These are phyloP conservation scores for Coenonympha arcania DNA, from an alignment of 2,888 invertebrate genomes.

Conservation along the genomic window DNA sequence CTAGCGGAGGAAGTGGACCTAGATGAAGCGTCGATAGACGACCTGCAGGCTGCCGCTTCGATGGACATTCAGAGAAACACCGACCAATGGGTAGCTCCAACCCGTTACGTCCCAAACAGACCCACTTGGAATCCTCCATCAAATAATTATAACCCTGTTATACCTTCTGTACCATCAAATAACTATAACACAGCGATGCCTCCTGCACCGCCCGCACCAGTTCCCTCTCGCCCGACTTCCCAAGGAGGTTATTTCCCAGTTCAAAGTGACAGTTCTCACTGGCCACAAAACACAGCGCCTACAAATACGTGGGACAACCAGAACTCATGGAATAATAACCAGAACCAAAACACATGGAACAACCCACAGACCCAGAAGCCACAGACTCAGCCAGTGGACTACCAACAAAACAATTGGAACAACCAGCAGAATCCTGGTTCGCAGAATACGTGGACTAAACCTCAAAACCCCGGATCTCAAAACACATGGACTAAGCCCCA, in stretches of 20 bases:
- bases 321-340: conserved; percentile 14
- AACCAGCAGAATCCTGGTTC: conserved; percentile 23
- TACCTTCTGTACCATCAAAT: neutral
- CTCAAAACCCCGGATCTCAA: too few species aligned
- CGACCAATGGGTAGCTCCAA: conserved; percentile 34
- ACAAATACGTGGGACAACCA: conserved; percentile 2
- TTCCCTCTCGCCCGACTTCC: conserved; percentile 20
- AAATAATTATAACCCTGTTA: conserved; percentile 1
- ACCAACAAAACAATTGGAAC: conserved; percentile 26
- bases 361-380: conserved; percentile 20
- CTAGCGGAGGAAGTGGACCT: conserved; percentile 43
- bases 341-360: conserved; percentile 18
- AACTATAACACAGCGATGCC: too few species aligned
- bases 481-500: conserved; percentile 25
- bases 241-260: conserved; percentile 33
- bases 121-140: conserved; percentile 19
- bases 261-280: conserved; percentile 30
- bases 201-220: conserved; percentile 1
- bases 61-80: conserved; percentile 42
- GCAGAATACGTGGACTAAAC: conserved; percentile 14
- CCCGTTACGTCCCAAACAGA: conserved; percentile 37
- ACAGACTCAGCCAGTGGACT: conserved; percentile 28
- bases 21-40: conserved; percentile 38
- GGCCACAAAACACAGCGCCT: conserved; percentile 21
- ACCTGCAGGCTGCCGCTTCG: conserved; percentile 46